These are phyloP conservation scores for Orthonyx spaldingii DNA, from an alignment of 2,113 vertebrate species.

Conservation along the genomic window DNA sequence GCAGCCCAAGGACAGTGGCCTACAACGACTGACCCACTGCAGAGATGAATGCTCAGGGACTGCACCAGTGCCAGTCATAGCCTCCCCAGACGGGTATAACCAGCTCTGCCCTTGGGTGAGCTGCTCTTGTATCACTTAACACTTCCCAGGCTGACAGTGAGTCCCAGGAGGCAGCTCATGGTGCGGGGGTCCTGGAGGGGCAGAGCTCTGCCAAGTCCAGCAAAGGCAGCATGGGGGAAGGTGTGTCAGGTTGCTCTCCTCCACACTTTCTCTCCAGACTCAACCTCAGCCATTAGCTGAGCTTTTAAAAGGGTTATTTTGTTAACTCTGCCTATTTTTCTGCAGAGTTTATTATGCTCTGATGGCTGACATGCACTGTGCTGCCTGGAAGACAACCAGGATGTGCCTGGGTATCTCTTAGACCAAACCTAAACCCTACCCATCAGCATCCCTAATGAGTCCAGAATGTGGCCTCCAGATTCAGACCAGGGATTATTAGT, in stretches of 20 bases:
- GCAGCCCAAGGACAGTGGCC: neutral
- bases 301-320: neutral
- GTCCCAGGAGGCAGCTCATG: neutral
- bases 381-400: neutral
- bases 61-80: fast-evolving
- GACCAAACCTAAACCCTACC: neutral
- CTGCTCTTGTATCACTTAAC: neutral
- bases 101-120: neutral
- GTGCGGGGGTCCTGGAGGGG: neutral
- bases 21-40: neutral
- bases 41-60: neutral
- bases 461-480: neutral
- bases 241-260: neutral
- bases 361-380: neutral
- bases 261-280: neutral
- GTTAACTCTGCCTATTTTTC: neutral
- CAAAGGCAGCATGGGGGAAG: neutral
- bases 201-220: neutral
- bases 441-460: neutral
- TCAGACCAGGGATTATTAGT: neutral
- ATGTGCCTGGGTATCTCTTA: neutral
- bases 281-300: neutral
- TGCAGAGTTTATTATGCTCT: neutral
- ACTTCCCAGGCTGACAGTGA: neutral
- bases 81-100: neutral